phyloP scores from a whole-genome alignment of 35 echinoderm and acorn worm species.

The Heliocidaris erythrogramma region DNA sequence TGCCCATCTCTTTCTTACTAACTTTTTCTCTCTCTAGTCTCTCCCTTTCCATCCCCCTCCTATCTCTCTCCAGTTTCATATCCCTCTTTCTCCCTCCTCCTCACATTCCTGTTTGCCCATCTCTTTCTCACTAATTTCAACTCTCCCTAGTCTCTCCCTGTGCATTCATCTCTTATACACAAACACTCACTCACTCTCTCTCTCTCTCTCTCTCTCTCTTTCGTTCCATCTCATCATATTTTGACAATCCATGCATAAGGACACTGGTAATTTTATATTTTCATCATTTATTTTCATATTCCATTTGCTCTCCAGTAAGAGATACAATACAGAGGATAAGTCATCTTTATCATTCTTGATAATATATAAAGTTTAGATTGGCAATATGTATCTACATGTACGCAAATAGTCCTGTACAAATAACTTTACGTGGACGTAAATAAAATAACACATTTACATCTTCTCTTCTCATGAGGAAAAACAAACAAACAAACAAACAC shows the following conservation, averaged over 20 bases:
- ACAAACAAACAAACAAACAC: background rate
- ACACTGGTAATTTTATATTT: background rate
- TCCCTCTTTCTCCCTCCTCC: too few species aligned
- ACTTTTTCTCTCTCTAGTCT: too few species aligned
- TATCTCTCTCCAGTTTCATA: too few species aligned
- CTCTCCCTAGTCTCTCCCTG: too few species aligned
- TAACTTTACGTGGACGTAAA: constrained; percentile 4
- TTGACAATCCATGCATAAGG: background rate
- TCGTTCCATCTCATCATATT: background rate
- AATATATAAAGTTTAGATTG: constrained; percentile 39
- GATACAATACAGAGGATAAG: constrained; percentile 6
- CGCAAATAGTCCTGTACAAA: constrained; percentile 26
- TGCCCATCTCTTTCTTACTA: too few species aligned
- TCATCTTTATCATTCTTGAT: constrained; percentile 25
- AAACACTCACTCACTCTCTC: background rate
- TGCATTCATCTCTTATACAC: too few species aligned
- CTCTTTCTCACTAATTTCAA: too few species aligned
- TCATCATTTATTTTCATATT: constrained; percentile 4
- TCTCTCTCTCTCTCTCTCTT: background rate
- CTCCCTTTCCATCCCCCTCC: too few species aligned
- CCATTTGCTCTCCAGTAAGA: constrained; percentile 11
- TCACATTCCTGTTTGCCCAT: too few species aligned
- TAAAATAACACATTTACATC: background rate
- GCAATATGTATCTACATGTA: constrained; percentile 28
- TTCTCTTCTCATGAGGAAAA: background rate